Percentiles rank a stretch among this genome's conserved stretches.
Conservation (phyloP, 2,113 vertebrate species). For the Ictalurus furcatus region DNA sequence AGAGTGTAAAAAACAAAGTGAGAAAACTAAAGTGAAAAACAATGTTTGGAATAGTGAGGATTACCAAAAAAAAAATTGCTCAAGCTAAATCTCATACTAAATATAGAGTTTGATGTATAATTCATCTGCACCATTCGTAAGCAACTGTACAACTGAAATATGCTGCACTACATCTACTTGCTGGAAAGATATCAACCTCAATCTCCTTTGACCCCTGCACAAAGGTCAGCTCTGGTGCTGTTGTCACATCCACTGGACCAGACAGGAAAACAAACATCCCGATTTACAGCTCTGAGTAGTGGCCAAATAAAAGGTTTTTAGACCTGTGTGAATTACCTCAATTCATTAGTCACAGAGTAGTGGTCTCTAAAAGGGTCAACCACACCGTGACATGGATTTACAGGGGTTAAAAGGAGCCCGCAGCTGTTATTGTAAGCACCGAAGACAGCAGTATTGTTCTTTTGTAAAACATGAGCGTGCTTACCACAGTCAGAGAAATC, state of each 20-base stretch:
- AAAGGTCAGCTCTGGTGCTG: slow-evolving; percentile 46
- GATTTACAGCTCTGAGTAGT: slow-evolving; percentile 62
- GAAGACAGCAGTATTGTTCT: slow-evolving; percentile 41
- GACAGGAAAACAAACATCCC: slow-evolving; percentile 69
- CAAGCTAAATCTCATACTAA: neutral
- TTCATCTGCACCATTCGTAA: neutral
- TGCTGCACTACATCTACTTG: neutral
- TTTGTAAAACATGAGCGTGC: slow-evolving; percentile 28
- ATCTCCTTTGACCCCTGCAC: slow-evolving; percentile 29
- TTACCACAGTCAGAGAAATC: neutral
- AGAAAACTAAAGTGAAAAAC: neutral
- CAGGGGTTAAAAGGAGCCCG: slow-evolving; percentile 48
- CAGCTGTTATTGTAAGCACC: slow-evolving; percentile 50
- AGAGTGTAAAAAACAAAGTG: neutral
- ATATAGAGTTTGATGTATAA: neutral
- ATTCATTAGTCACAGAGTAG: slow-evolving; percentile 70
- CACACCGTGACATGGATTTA: slow-evolving; percentile 54
- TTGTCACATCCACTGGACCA: slow-evolving; percentile 53
- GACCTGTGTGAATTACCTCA: slow-evolving; percentile 61
- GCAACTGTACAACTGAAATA: neutral
- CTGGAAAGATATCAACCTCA: neutral
- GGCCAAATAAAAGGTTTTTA: slow-evolving; percentile 64
- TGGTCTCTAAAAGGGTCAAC: slow-evolving; percentile 53
- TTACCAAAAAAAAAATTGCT: neutral
- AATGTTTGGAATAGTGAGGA: neutral